A percentile compares a stretch with the other conserved stretches of the same genome.
These are phyloP conservation scores for Sebastes miniatus DNA, from an alignment of 2,797 vertebrate genomes.

Conservation along the genomic window DNA sequence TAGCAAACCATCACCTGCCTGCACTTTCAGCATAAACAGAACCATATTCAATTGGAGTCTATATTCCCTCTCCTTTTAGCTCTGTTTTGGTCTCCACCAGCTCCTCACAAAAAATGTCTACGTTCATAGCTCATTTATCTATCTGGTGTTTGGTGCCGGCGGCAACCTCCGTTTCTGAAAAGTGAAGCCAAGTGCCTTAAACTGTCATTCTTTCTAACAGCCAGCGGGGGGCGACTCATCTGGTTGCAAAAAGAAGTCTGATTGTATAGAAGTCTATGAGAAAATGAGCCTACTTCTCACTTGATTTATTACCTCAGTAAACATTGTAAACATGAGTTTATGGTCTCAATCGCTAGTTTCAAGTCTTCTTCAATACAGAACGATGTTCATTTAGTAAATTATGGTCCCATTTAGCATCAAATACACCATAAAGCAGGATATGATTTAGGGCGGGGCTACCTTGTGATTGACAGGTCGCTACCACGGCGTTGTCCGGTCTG, in stretches of 20 bases:
- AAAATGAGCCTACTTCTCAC: background rate
- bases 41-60: background rate
- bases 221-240: background rate
- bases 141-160: background rate
- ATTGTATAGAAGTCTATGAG: background rate
- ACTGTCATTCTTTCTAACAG: background rate
- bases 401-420: too few relatives aligned
- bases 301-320: background rate
- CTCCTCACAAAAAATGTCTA: background rate
- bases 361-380: background rate
- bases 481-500: background rate
- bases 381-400: too few relatives aligned
- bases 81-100: background rate
- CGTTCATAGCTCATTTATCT: background rate
- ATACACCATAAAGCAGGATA: too few relatives aligned
- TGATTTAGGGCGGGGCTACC: too few relatives aligned
- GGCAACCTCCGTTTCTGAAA: background rate
- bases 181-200: background rate
- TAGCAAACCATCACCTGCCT: background rate
- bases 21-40: background rate
- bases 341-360: background rate
- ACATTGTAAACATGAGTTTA: background rate
- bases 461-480: background rate
- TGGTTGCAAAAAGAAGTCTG: too few relatives aligned
- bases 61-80: background rate